These are phyloP conservation scores for Mya arenaria DNA, from an alignment of 1,140 invertebrate species.

Conservation along the genomic window DNA sequence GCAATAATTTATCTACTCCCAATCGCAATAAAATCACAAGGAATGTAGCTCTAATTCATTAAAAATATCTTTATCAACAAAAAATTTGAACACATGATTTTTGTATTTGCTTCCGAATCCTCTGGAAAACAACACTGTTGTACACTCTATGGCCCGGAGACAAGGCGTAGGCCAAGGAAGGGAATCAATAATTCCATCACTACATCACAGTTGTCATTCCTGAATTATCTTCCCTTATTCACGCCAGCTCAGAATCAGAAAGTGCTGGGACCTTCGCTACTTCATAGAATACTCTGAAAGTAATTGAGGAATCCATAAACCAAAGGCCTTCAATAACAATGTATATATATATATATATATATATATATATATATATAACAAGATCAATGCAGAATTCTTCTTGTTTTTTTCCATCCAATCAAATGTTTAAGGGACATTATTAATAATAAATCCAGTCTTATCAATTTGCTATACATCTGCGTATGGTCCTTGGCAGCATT, in stretches of 20 bases:
- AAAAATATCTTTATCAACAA: too few relatives aligned
- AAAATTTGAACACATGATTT: too few relatives aligned
- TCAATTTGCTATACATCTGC: background rate
- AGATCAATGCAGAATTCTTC: background rate
- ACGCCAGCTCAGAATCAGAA: slow-evolving; percentile 42
- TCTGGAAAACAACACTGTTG: too few relatives aligned
- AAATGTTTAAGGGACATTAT: background rate
- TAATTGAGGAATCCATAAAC: slow-evolving; percentile 48
- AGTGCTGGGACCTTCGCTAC: slow-evolving; percentile 82
- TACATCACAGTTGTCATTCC: too few relatives aligned
- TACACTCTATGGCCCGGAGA: too few relatives aligned
- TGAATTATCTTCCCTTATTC: too few relatives aligned
- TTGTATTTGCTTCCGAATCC: too few relatives aligned
- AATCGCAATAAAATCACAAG: too few relatives aligned
- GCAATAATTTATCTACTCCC: too few relatives aligned
- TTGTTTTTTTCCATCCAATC: background rate
- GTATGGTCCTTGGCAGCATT: background rate
- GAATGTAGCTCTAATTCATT: too few relatives aligned
- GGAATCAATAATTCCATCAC: too few relatives aligned
- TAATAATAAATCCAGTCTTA: background rate
- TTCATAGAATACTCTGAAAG: slow-evolving; percentile 90
- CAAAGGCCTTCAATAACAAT: background rate
- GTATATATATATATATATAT: background rate
- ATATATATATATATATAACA: background rate
- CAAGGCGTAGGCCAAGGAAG: too few relatives aligned